Percentiles rank a stretch among this genome's conserved stretches.
Evolutionary conservation across 1,140 invertebrate species (phyloP).

Genomic region (Drosophila yakuba): DNA sequence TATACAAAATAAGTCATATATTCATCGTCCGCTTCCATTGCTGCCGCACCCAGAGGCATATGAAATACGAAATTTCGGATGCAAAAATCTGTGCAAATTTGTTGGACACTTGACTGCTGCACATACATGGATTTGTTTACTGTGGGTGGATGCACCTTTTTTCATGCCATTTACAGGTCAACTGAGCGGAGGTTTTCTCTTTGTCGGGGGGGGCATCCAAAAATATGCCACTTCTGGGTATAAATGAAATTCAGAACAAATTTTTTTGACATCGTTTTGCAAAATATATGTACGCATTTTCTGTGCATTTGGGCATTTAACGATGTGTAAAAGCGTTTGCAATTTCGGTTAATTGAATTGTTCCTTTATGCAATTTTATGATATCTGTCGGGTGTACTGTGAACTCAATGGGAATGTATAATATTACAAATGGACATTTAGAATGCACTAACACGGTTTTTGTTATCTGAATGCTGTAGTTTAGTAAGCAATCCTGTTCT

Average conservation of each 20-base stretch:
- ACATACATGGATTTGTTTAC: slow-evolving; percentile 36
- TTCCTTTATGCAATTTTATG: slow-evolving; percentile 45
- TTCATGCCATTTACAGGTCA: slow-evolving; percentile 41
- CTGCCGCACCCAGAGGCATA: slow-evolving; percentile 17
- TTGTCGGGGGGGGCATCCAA: slow-evolving; percentile 10
- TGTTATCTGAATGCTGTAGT: too few species aligned
- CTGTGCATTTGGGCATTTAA: slow-evolving; percentile 65
- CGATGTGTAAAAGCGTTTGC: slow-evolving; percentile 73
- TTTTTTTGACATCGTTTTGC: slow-evolving; percentile 36
- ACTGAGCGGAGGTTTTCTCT: slow-evolving; percentile 28
- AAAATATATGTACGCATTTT: slow-evolving; percentile 16
- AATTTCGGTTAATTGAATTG: slow-evolving; percentile 70
- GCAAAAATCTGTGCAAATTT: slow-evolving; percentile 48
- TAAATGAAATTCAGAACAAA: slow-evolving; percentile 20
- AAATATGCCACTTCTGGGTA: slow-evolving; percentile 31
- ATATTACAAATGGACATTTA: background rate
- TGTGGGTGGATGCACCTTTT: slow-evolving; percentile 47
- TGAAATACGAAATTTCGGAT: slow-evolving; percentile 32
- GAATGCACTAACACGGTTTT: background rate
- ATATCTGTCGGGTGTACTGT: slow-evolving; percentile 5
- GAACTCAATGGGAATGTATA: slow-evolving; percentile 10
- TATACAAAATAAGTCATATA: slow-evolving; percentile 30
- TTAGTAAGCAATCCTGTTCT: too few species aligned
- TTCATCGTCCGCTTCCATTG: slow-evolving; percentile 15
- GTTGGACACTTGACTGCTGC: slow-evolving; percentile 37